Base-by-base conservation (phyloP, 2,888 invertebrate genomes). In the Lumbricus terrestris region DNA sequence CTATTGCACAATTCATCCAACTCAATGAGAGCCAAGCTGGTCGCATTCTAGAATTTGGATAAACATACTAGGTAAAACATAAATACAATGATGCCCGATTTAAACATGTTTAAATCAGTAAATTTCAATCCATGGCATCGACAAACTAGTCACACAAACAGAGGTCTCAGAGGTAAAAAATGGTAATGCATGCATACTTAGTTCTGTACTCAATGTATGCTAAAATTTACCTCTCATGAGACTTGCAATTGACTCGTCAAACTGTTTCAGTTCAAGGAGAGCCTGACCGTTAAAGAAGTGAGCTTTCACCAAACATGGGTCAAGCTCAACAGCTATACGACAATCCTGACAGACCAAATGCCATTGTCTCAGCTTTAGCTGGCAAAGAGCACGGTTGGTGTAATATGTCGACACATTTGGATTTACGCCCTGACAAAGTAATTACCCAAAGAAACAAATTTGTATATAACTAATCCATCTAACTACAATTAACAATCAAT, bases 241-340 rank as follows among this genome's bases (percentile, higher is more conserved):
- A 95, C 98, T 98, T 95, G 98, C 98, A 90, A 99, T 97, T n/a
- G 99, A 97, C 95, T 99, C 99, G 95, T 99, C 99, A 94, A 97
- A 97, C 91, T 96, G 96, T 92, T 97, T 97, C 93, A 97, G 95
- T 95, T 99, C 98, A 91, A 98, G 96, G 3, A 98, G 95, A 0
- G 98, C 98, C 94, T 98, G 97, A 1, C 99, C 99, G 91, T 98
- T 96, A 94, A 99, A 99, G 95, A 98, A 99, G 94, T 99, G 98
- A 0, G 98, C 99, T 94, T 99, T 99, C 23, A 99, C 97, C 92
- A 97, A 96, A 93, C 97, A 97, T 0, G 97, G 96, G 94, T 99
- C 99, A 94, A 99, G 96, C 93, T 99, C 99, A 42, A 99, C 95
- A 0, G 99, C 98, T 88, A 97, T 96, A 89, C 93, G 90, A 94